Conservation (phyloP, 2,888 invertebrate genomes). For the Cantharis rustica region DNA sequence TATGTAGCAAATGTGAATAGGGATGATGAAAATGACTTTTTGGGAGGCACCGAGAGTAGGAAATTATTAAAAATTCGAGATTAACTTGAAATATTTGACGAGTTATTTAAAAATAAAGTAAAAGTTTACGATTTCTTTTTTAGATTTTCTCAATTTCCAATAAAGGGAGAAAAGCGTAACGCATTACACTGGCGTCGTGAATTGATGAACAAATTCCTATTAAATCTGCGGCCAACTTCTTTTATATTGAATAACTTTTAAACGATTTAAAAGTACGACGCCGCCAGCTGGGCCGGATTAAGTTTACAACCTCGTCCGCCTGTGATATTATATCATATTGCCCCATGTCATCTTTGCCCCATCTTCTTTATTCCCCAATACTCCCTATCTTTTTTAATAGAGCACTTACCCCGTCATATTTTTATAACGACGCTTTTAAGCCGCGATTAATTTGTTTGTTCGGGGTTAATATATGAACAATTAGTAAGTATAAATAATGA, state of each 20-base stretch:
- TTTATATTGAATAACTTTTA: constrained; percentile 59
- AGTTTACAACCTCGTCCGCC: constrained; percentile 51
- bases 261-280: constrained; percentile 55
- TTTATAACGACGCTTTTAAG: constrained; percentile 52
- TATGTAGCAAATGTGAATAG: background rate
- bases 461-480: constrained; percentile 54
- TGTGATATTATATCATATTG: constrained; percentile 42
- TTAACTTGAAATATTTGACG: constrained; percentile 13
- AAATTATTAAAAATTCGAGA: background rate
- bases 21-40: background rate
- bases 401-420: constrained; percentile 50
- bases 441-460: constrained; percentile 55
- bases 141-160: constrained; percentile 31
- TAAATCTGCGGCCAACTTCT: constrained; percentile 57
- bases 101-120: constrained; percentile 22
- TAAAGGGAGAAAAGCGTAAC: constrained; percentile 33
- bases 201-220: constrained; percentile 60
- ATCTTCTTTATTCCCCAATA: constrained; percentile 32
- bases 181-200: constrained; percentile 49
- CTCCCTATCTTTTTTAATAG: constrained; percentile 34
- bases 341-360: constrained; percentile 35
- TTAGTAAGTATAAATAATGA: constrained; percentile 46
- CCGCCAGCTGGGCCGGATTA: constrained; percentile 57
- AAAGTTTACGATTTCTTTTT: constrained; percentile 16
- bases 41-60: background rate